Conservation (phyloP, 2,888 invertebrate genomes). For the Perizoma affinitatum region DNA sequence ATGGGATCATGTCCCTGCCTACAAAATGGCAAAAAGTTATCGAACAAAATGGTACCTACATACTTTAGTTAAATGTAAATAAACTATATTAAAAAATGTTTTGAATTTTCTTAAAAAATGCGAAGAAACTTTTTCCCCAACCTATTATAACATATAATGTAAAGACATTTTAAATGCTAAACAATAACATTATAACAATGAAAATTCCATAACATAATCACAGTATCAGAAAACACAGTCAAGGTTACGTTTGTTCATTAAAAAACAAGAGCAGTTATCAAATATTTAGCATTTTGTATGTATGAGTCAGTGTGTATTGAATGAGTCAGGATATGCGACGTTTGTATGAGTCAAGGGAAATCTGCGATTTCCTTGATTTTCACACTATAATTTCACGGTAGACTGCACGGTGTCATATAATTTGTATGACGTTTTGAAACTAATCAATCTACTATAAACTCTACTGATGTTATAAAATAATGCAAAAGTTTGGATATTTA, state of each 20-base stretch:
- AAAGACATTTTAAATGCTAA: too few relatives aligned
- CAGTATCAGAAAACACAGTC: slow-evolving; percentile 32
- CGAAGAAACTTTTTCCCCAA: too few relatives aligned
- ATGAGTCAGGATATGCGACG: slow-evolving; percentile 26
- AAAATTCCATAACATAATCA: background rate
- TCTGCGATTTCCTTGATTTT: slow-evolving; percentile 32
- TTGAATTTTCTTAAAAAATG: too few relatives aligned
- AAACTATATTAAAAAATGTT: too few relatives aligned
- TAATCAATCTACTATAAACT: too few relatives aligned
- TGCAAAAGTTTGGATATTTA: too few relatives aligned
- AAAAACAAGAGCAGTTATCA: slow-evolving; percentile 53
- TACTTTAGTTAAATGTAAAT: too few relatives aligned
- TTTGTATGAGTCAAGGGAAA: slow-evolving; percentile 38
- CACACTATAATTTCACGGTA: slow-evolving; percentile 33
- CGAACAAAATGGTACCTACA: too few relatives aligned
- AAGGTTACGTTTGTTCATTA: slow-evolving; percentile 45
- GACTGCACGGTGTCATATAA: slow-evolving; percentile 31
- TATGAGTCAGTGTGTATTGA: slow-evolving; percentile 55
- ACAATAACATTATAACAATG: slow-evolving; percentile 22
- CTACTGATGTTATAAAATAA: too few relatives aligned
- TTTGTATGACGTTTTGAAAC: slow-evolving; percentile 11
- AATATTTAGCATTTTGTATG: slow-evolving; percentile 51
- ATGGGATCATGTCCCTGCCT: too few relatives aligned
- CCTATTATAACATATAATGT: too few relatives aligned
- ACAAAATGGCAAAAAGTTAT: too few relatives aligned